Percentiles rank a stretch among this genome's conserved stretches.
Conservation (phyloP, 2,888 invertebrate genomes). For the Dryobotodes eremita region DNA sequence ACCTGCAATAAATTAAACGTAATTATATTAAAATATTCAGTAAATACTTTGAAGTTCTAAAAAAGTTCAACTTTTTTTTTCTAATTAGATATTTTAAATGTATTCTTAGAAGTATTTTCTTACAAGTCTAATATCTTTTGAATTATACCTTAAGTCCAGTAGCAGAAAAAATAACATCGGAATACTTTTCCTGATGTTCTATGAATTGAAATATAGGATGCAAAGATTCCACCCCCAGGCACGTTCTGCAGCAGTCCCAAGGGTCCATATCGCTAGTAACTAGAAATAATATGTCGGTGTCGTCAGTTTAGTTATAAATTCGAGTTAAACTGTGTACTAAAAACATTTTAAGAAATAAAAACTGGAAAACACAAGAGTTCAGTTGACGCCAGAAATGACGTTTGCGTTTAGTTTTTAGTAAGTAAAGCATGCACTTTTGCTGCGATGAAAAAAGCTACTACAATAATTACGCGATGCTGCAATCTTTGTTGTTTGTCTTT, state of each 20-base stretch:
- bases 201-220: conserved; percentile 77
- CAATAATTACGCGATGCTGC: neutral
- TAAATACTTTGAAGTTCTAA: neutral
- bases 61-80: neutral
- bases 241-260: conserved; percentile 82
- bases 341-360: conserved; percentile 15
- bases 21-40: neutral
- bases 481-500: no score
- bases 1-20: conserved; percentile 67
- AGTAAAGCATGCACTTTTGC: neutral
- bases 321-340: neutral
- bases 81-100: neutral
- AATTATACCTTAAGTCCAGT: conserved; percentile 80
- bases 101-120: neutral
- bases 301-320: conserved; percentile 8
- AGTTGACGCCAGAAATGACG: conserved; percentile 40
- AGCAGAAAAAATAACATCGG: conserved; percentile 73
- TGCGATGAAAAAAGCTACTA: neutral
- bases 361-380: neutral
- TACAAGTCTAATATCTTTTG: neutral
- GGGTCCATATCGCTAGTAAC: conserved; percentile 66
- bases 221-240: conserved; percentile 74
- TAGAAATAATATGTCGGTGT: neutral
- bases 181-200: conserved; percentile 79
- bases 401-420: conserved; percentile 43